These are phyloP conservation scores for Eremophila alpestris DNA, from an alignment of 2,797 vertebrate species.

Conservation along the genomic window DNA sequence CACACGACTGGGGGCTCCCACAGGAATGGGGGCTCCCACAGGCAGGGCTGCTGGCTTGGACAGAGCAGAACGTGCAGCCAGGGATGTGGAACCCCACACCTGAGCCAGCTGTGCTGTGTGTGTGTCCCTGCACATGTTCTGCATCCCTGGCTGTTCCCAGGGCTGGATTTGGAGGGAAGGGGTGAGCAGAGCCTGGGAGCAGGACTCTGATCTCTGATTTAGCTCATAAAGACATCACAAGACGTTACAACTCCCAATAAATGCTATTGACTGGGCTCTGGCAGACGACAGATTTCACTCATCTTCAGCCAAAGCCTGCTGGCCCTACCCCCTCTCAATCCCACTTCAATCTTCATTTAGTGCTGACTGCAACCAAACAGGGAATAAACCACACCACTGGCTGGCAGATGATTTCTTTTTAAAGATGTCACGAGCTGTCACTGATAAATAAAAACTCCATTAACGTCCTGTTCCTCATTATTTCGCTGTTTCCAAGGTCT, in stretches of 20 bases:
- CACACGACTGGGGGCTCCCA: rapidly evolving
- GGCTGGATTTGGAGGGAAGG: background rate
- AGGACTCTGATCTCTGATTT: background rate
- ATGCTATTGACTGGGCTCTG: background rate
- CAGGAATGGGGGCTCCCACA: rapidly evolving
- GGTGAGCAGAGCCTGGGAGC: background rate
- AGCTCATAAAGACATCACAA: background rate
- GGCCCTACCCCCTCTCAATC: background rate
- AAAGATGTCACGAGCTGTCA: constrained; percentile 12
- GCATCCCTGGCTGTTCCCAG: background rate
- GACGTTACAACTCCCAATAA: background rate
- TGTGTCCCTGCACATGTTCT: rapidly evolving
- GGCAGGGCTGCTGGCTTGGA: rapidly evolving
- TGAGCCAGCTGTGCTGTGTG: rapidly evolving
- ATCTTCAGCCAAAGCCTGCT: background rate
- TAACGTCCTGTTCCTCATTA: background rate
- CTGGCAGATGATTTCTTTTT: background rate
- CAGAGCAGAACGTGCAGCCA: rapidly evolving
- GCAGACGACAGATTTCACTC: background rate
- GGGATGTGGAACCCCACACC: background rate
- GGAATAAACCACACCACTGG: background rate
- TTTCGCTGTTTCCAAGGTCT: background rate
- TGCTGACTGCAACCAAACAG: background rate
- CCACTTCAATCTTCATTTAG: constrained; percentile 43
- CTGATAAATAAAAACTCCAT: constrained; percentile 43